Evolutionary conservation across 2,797 vertebrate species (phyloP), one percentile per base, ranked within the genome.

Genomic region (Anabas testudineus): DNA sequence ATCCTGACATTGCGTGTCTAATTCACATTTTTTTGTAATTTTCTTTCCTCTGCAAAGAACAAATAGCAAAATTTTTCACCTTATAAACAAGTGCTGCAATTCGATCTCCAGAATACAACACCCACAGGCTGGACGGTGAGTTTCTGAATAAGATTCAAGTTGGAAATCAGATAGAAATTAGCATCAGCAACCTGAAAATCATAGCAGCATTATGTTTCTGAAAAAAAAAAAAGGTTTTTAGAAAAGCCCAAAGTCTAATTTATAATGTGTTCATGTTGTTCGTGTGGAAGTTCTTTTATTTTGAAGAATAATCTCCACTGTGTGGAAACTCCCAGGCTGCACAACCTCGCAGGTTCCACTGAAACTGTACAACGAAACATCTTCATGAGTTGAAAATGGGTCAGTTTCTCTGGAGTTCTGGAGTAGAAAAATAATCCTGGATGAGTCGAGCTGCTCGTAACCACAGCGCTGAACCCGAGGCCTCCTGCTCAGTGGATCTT

Each of bases 81-180:
- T 91, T 90, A 92, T 78, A 89, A 91, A 94, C 90, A 92, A 93
- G 90, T 93, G 92, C 89, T 90, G 92, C 77, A 85, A 86, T 77
- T 86, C 74, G 82, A 56, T 74, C 76, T 83, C 57, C 81, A 79
- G 84, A 78, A 77, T 63, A 86, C 80, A 80, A 84, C 83, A 74
- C 57, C 56, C 74, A 66, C 66, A 66, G 82, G 80, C 70, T 48
- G 67, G 67, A 81, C 66, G 42, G 71, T 14, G 39, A 71, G 43
- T 66, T 74, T 78, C 64, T 81, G 63, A 59, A 61, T 49, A 71
- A 76, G 71, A 67, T 60, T 67, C 65, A 76, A 76, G 66, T 64
- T 57, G 45, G 74, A 83, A 74, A 70, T 76, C 62, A 54, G 67
- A 77, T 36, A 72, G 53, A 75, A 85, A 74, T 59, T 62, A 87